Base-by-base conservation (phyloP, 2,888 invertebrate genomes). In the Cosmia trapezina region DNA sequence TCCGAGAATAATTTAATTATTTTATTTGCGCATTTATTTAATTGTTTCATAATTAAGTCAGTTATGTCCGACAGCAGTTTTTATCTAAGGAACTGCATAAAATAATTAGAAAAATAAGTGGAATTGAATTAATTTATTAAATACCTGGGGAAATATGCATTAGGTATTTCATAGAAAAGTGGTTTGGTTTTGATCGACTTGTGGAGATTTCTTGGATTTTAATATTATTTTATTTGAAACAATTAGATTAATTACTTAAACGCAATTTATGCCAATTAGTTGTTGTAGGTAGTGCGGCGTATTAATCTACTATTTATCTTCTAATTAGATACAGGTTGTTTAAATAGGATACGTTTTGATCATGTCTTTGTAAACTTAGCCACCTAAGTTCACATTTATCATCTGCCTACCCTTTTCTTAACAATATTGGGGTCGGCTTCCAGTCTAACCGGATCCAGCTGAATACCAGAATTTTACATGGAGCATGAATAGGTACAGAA, bases 111-210 rank as follows among this genome's bases (percentile, higher is more conserved):
- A 17, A 65, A 63, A 62, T 73, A 69, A 65, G 1, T 66, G 51
- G 56, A 56, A 63, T 51, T 62, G 1, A 49, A 66, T 64, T 28
- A 60, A 69, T 63, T 65, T 53, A 66, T 66, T 70, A 49, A 51
- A 66, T 69, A 67, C 2, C 12, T 22, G 37, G 14, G 56, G 14
- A 22, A 78, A 53, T 65, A 78, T 63, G 45, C n/a, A 78, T 66
- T 1, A 28, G 28, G 12, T 53, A 70, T 45, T 78, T 67, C 66
- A 57, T 33, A 11, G 60, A 73, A 73, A 64, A 78, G 22, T 22
- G n/a, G 5, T 14, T 28, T 63, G 49, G 47, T 33, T 66, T 59
- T 43, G 11, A 53, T 47, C n/a, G 4, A 33, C 61, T 78, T 67
- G 67, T 11, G 3, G 14, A 28, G 0, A 67, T 70, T 63, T 76